phyloP scores from a whole-genome alignment of 30 jellyfish, hydroid and myxozoan genomes.

The Pseudorhiza aurosa region DNA sequence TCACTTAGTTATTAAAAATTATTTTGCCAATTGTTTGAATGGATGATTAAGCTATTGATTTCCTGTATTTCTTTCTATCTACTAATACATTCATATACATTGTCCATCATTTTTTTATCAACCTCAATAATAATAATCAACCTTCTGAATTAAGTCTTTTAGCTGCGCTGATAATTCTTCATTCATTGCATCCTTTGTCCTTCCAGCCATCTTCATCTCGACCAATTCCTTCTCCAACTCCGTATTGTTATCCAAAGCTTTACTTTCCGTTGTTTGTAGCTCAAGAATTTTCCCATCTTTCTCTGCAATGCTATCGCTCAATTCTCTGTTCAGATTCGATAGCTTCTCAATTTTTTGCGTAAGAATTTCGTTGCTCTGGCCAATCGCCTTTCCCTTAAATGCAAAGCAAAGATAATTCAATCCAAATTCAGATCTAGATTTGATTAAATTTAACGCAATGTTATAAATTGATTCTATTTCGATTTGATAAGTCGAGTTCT shows the following conservation, averaged over 20 bases:
- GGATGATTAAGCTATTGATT: too few relatives aligned
- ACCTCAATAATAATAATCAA: too few relatives aligned
- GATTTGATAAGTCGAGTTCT: too few relatives aligned
- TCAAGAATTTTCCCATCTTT: constrained; percentile 27
- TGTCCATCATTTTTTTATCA: too few relatives aligned
- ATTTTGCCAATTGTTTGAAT: too few relatives aligned
- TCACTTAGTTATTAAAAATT: too few relatives aligned
- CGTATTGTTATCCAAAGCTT: constrained; percentile 49
- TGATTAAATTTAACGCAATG: too few relatives aligned
- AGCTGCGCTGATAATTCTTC: constrained; percentile 46
- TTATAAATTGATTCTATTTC: too few relatives aligned
- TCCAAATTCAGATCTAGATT: too few relatives aligned
- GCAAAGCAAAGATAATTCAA: not conserved
- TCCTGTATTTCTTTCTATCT: too few relatives aligned
- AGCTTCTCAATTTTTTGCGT: constrained; percentile 16
- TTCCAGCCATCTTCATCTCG: constrained; percentile 40
- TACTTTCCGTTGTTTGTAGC: constrained; percentile 35
- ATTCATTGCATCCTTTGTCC: constrained; percentile 37
- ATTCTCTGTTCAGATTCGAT: constrained; percentile 3
- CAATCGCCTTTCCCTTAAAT: constrained; percentile 13
- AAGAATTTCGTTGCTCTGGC: constrained; percentile 11
- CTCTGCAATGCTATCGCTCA: constrained; percentile 22
- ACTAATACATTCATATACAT: too few relatives aligned
- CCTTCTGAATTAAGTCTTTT: constrained; percentile 1
- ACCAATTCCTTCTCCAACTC: constrained; percentile 49